A percentile compares a stretch with the other conserved stretches of the same genome.
These are phyloP conservation scores for Nasonia longicornis DNA, from an alignment of 1,140 invertebrate species.

Conservation along the genomic window DNA sequence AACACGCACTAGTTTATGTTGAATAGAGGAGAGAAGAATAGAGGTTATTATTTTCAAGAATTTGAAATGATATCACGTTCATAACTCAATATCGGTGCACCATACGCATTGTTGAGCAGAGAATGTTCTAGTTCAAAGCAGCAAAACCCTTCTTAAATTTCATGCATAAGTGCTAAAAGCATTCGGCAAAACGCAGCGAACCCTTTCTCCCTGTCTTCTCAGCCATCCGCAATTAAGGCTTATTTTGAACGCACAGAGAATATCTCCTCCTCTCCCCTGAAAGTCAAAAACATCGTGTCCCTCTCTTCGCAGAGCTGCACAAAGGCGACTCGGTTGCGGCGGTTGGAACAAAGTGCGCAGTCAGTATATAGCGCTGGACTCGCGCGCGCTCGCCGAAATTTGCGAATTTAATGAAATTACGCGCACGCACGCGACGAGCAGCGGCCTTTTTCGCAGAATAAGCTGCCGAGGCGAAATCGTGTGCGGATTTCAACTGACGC, in stretches of 20 bases:
- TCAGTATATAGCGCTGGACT: neutral
- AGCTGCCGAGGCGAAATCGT: slow-evolving; percentile 12
- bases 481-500: neutral
- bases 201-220: neutral
- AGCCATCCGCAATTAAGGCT: neutral
- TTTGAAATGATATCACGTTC: too few relatives aligned
- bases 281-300: slow-evolving; percentile 21
- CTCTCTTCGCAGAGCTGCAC: neutral
- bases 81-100: too few relatives aligned
- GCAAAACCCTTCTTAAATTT: too few relatives aligned
- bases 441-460: slow-evolving; percentile 23
- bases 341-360: slow-evolving; percentile 14
- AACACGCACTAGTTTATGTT: neutral
- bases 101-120: too few relatives aligned
- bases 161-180: too few relatives aligned
- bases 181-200: neutral
- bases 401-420: slow-evolving; percentile 39
- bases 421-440: slow-evolving; percentile 23
- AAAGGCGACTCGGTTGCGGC: neutral
- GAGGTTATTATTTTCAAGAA: too few relatives aligned
- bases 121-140: too few relatives aligned
- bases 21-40: too few relatives aligned
- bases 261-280: neutral
- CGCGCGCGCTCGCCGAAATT: slow-evolving; percentile 10
- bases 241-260: neutral